Evolutionary conservation across 2,888 invertebrate species (phyloP), one percentile per base, ranked within the genome.

Genomic region (Allygus modestus): DNA sequence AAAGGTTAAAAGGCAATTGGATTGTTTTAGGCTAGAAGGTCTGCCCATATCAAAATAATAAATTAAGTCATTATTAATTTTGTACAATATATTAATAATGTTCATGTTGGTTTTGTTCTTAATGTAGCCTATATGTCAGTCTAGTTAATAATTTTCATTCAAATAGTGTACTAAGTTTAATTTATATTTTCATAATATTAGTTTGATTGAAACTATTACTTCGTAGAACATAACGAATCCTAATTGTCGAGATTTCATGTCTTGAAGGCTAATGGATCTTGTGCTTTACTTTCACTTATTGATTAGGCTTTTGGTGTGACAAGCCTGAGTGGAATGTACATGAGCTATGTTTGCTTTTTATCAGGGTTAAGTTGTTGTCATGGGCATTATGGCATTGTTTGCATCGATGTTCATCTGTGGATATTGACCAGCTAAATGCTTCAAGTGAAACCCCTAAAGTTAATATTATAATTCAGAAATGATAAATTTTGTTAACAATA

Each of bases 301-400:
- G 23, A 58, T 9, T 58, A 65, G 54, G 54, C 17, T 23, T 28
- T 26, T 28, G 28, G 65, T 65, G 65, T 65, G 65, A 65, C 65
- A 65, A 65, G 31, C 65, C 28, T 26, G 5, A 28, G 31, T 65
- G 15, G 65, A 31, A 26, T 65, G 65, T 65, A 65, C 65, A 65
- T 31, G 31, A 65, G 65, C 12, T 28, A 28, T 65, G 20, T 23
- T 58, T 9, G 9, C n/a, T 20, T 28, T 28, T 65, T 15, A 58
- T 58, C 12, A 31, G 4, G 15, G 11, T 28, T 2, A 15, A 65
- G 65, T 54, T 23, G 11, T 7, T 7, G 4, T 15, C 65, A 65
- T 65, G 28, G 31, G 65, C 65, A 65, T 65, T 28, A 31, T 65
- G 28, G 65, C 31, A 31, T 65, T 37, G 37, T 37, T 37, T 37